Base-by-base conservation (phyloP, 2,797 vertebrate species). In the Girardinus metallicus region DNA sequence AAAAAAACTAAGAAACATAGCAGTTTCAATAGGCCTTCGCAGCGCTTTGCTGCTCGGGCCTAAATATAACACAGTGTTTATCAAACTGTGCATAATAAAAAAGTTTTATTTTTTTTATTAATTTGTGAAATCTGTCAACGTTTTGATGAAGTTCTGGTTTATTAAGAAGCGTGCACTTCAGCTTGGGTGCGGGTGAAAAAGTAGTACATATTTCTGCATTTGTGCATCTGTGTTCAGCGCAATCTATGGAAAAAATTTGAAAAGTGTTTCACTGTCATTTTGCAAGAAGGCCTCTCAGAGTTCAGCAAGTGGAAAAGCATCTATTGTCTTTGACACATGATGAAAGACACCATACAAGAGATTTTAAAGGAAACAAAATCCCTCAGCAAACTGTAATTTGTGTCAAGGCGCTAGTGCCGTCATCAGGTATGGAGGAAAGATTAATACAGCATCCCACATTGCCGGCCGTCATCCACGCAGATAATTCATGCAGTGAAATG, bases 401-500 rank as follows among this genome's bases (percentile, higher is more conserved):
- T 92, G 89, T 92, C 86, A 90, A 68, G 55, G 79, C 68, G 79
- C 81, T 82, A 85, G 86, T 80, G 80, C 81, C 29, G 5, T 90
- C 87, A 89, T 86, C 80, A 75, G 47, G 55, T 78, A 89, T 80
- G 85, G 84, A 82, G 76, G 87, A 46, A 68, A 83, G 85, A 89
- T 89, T 89, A 92, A 91, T 85, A 83, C 86, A 81, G 80, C 80
- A 78, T 76, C 83, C 87, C 79, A 87, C 89, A 90, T 89, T 70
- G 82, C 87, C 79, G 89, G 87, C 82, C 91, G 84, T 93, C 87
- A 84, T 73, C 87, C 86, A 82, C 34, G 15, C 60, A 78, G 86
- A 90, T 90, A 89, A 95, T 89, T 78, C 85, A 93, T 90, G 78
- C 81, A 80, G 87, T 46, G 85, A 86, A 71, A 86, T 82, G 89